Base-by-base conservation (phyloP, 2,113 vertebrate species). In the Malaclemys terrapin region DNA sequence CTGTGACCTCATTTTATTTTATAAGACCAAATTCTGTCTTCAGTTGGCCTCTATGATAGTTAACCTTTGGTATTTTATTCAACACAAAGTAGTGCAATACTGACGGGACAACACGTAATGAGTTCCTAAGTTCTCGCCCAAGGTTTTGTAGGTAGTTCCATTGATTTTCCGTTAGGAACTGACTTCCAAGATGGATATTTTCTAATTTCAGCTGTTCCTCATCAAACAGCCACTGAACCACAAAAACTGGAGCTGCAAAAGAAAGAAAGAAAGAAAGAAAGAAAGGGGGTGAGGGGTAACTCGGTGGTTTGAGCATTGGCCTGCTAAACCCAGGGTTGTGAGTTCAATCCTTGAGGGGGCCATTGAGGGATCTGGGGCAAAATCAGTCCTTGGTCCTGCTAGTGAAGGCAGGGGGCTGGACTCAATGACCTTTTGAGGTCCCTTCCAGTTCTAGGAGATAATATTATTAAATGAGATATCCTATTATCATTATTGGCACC, bases 191-290 rank as follows among this genome's bases (percentile, higher is more conserved):
- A 80, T 98, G 98, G 96, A 99, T 98, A 95, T 99, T 98, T 97
- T 99, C 98, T 87, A 98, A 96, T 59, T 98, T 98, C 89, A 99
- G 93, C 96, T 99, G 99, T 95, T 98, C 98, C 94, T 99, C 98
- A 42, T 99, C 99, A 96, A 99, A 99, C 52, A 99, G 97, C 98
- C 99, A 99, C 96, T 99, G 99, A 54, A 98, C 98, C 47, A 99
- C 97, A 96, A 99, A 99, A 91, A 99, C 94, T 25, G 98, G 98
- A 8, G 98, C 99, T 99, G 85, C 72, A 91, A 90, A 24, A 80
- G 59, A 90, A 82, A 80, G 31, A 45, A 72, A 49, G 35, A 45
- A 72, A 49, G 35, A 45, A 42, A 42, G 42, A 45, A 45, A 45
- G 42, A 45, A 45, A 45, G 42, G 42, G 42, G 42, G 5, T 5